A percentile compares a stretch with the other conserved stretches of the same genome.
phyloP scores from a whole-genome alignment of 30 jellyfish, hydroid and myxozoan genomes.

The Sanderia malayensis region DNA sequence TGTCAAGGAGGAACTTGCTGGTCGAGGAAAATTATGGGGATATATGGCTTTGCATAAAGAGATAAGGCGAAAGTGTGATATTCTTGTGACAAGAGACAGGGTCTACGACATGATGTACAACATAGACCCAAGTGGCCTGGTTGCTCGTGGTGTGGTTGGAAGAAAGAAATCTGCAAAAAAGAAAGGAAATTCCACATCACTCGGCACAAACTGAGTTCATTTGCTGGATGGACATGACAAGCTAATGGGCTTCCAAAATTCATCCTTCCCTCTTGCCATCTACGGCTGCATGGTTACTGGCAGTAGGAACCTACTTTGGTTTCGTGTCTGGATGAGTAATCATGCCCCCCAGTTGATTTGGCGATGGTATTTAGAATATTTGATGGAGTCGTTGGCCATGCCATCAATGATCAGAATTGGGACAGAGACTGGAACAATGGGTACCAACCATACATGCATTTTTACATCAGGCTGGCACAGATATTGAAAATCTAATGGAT shows the following conservation, averaged over 20 bases:
- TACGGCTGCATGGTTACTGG: constrained; percentile 7
- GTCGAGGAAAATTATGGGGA: too few species aligned
- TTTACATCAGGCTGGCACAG: background rate
- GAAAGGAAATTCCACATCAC: background rate
- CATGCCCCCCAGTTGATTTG: too few species aligned
- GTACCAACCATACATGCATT: constrained; percentile 17
- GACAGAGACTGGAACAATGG: constrained; percentile 19
- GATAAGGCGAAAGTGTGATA: too few species aligned
- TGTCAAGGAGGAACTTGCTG: too few species aligned
- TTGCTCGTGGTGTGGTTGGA: background rate
- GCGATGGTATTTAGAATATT: too few species aligned
- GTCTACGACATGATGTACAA: constrained; percentile 14
- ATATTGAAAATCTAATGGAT: background rate
- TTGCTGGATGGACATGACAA: too few species aligned
- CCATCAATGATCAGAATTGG: constrained; percentile 9
- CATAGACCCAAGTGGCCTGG: constrained; percentile 5
- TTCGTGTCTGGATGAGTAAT: constrained; percentile 9
- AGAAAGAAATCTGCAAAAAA: background rate
- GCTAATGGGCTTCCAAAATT: constrained; percentile 4
- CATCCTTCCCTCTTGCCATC: constrained; percentile 15
- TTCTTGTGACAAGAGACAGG: too few species aligned
- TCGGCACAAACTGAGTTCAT: constrained; percentile 11
- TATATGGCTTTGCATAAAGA: too few species aligned
- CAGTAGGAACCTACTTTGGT: constrained; percentile 5
- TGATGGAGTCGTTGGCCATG: background rate